Evolutionary conservation across 2,797 vertebrate species (phyloP).

Genomic region (Dicrostonyx torquatus): DNA sequence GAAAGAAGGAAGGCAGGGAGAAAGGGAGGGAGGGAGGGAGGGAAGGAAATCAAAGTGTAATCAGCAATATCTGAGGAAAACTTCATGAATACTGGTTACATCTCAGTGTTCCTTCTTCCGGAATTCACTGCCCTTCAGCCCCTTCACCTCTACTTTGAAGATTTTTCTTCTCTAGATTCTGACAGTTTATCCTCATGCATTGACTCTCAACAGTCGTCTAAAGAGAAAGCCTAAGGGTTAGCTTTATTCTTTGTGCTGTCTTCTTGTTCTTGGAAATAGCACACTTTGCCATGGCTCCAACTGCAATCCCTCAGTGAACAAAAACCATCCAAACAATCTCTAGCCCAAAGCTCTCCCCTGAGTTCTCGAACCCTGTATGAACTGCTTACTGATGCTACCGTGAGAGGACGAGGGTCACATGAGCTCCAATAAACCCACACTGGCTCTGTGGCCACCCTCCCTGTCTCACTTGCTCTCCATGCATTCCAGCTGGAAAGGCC

Average conservation of each 20-base stretch:
- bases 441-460: background rate
- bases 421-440: background rate
- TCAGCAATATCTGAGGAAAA: constrained; percentile 43
- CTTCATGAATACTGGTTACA: background rate
- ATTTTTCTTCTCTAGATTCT: constrained; percentile 41
- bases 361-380: background rate
- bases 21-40: rapidly evolving
- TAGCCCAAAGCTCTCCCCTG: background rate
- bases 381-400: background rate
- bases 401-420: background rate
- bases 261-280: background rate
- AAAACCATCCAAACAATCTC: background rate
- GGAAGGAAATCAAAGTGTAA: background rate
- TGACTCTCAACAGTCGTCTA: background rate
- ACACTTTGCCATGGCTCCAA: background rate
- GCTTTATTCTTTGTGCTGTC: background rate
- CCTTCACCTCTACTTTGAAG: background rate
- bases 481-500: background rate
- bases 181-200: background rate
- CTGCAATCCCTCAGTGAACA: background rate
- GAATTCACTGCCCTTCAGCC: background rate
- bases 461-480: background rate
- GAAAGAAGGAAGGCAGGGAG: rapidly evolving
- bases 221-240: constrained; percentile 23
- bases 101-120: constrained; percentile 19